These are phyloP conservation scores for Rhopalosiphum padi DNA, from an alignment of 1,140 invertebrate species.

Conservation along the genomic window DNA sequence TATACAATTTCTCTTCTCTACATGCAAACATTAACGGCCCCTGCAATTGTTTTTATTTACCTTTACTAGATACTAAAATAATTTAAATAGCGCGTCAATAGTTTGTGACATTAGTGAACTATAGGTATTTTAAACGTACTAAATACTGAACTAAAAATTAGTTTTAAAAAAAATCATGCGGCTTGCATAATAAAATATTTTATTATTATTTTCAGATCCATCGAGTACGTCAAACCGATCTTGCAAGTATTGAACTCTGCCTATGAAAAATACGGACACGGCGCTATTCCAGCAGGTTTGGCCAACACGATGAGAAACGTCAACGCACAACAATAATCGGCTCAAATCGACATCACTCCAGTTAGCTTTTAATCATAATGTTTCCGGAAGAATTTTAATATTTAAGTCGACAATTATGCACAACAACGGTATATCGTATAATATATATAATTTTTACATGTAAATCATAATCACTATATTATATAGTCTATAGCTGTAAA, in stretches of 20 bases:
- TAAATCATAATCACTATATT: slow-evolving; percentile 8
- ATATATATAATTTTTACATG: background rate
- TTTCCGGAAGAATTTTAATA: background rate
- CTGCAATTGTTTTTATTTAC: background rate
- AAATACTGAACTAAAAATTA: background rate
- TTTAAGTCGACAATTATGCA: background rate
- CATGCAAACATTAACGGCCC: background rate
- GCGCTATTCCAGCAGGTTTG: background rate
- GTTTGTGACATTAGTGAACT: background rate
- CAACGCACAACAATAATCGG: background rate
- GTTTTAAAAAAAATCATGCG: background rate
- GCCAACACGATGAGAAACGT: slow-evolving; percentile 18
- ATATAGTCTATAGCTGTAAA: background rate
- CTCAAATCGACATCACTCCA: background rate
- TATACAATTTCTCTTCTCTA: background rate
- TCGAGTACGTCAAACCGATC: slow-evolving; percentile 61
- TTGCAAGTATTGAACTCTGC: slow-evolving; percentile 60
- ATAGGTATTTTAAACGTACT: background rate
- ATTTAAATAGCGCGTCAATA: background rate
- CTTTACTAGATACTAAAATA: background rate
- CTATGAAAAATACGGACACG: slow-evolving; percentile 61
- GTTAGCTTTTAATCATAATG: too few relatives aligned
- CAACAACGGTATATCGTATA: background rate
- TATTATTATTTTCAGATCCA: slow-evolving; percentile 58
- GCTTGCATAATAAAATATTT: background rate